These are phyloP conservation scores for Diabrotica virgifera DNA, from an alignment of 1,140 invertebrate species.

Conservation along the genomic window DNA sequence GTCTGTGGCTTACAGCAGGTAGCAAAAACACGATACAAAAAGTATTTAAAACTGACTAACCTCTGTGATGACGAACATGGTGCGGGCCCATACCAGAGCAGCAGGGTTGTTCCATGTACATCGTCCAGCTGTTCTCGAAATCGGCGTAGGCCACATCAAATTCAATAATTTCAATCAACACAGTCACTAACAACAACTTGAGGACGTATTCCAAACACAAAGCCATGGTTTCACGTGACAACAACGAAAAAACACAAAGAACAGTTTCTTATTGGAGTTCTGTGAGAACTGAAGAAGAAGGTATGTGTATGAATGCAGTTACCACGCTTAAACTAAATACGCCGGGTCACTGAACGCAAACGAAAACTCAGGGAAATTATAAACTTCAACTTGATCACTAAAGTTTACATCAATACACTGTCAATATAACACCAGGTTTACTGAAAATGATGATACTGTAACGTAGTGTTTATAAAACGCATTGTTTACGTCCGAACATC, in stretches of 20 bases:
- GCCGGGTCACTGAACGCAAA: conserved; percentile 8
- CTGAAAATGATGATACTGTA: neutral
- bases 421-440: conserved; percentile 27
- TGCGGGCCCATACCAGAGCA: conserved; percentile 43
- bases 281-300: too few species aligned
- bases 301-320: too few species aligned
- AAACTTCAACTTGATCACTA: neutral
- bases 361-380: conserved; percentile 4
- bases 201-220: conserved; percentile 10
- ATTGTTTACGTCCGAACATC: conserved; percentile 26
- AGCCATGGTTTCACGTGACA: conserved; percentile 12
- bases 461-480: conserved; percentile 8
- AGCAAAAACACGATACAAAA: neutral
- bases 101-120: conserved; percentile 48
- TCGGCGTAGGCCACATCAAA: conserved; percentile 34
- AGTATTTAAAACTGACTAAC: conserved; percentile 38
- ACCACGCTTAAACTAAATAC: neutral
- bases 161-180: conserved; percentile 12
- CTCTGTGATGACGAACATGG: conserved; percentile 48
- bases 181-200: conserved; percentile 33
- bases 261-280: conserved; percentile 2
- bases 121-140: conserved; percentile 49
- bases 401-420: neutral
- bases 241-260: neutral
- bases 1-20: neutral